These are phyloP conservation scores for Orcinus orca DNA, from an alignment of 2,113 vertebrate species.

Conservation along the genomic window DNA sequence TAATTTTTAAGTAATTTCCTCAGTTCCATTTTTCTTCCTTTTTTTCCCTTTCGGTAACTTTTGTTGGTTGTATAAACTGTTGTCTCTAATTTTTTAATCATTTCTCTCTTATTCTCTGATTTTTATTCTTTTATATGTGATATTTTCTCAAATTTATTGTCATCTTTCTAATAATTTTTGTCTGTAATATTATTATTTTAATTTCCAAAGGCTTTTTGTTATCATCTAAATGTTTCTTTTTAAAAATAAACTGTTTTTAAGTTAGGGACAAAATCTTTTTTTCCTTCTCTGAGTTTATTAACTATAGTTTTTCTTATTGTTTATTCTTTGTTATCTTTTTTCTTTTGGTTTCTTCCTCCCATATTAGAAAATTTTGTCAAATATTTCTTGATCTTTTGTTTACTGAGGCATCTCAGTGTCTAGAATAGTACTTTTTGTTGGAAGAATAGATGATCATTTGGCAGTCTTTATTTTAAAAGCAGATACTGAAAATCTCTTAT, in stretches of 20 bases:
- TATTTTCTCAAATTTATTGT: not conserved
- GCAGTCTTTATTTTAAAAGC: not conserved
- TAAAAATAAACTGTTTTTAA: not conserved
- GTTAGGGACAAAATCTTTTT: not conserved
- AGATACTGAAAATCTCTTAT: not conserved
- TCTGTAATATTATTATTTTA: not conserved
- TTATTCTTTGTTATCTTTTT: not conserved
- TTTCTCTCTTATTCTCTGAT: not conserved
- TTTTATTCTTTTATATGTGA: not conserved
- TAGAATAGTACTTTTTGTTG: not conserved
- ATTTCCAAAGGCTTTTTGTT: not conserved
- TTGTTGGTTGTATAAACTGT: not conserved
- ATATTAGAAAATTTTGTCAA: not conserved
- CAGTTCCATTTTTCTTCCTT: not conserved
- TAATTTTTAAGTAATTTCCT: not conserved
- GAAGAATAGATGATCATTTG: not conserved
- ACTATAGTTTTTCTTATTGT: not conserved
- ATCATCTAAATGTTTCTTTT: not conserved
- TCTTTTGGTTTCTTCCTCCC: not conserved
- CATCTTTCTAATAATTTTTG: not conserved
- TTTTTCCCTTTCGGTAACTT: not conserved
- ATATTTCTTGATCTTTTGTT: not conserved
- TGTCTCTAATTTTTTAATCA: not conserved
- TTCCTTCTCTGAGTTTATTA: not conserved
- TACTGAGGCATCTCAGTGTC: not conserved